Evolutionary conservation across 2,797 vertebrate genomes (phyloP).

Genomic region (Octomys mimax): DNA sequence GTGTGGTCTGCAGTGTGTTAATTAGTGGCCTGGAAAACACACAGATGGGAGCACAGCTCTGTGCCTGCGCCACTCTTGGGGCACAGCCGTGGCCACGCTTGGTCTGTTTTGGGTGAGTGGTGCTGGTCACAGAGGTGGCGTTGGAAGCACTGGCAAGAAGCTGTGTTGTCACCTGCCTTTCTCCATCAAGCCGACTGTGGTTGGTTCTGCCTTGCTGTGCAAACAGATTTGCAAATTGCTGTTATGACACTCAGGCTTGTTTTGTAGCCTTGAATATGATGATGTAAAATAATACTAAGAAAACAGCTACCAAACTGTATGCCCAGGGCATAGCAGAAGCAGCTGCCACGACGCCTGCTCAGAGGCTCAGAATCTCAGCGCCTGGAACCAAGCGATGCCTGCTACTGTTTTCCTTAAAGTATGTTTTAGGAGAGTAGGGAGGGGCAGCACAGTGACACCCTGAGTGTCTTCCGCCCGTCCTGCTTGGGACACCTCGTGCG

Average conservation of each 20-base stretch:
- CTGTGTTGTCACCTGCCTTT: fast-evolving
- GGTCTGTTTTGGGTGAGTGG: fast-evolving
- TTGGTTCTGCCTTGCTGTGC: not conserved
- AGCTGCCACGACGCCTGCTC: not conserved
- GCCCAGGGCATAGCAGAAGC: not conserved
- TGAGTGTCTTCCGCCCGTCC: not conserved
- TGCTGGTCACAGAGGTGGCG: fast-evolving
- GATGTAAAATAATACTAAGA: not conserved
- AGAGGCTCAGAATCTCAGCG: not conserved
- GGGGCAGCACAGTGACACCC: not conserved
- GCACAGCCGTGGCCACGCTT: fast-evolving
- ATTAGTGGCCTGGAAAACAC: slow-evolving; percentile 40
- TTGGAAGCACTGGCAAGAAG: fast-evolving
- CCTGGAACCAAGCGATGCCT: not conserved
- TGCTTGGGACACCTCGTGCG: not conserved
- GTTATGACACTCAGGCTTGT: not conserved
- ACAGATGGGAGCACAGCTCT: not conserved
- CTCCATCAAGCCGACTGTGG: not conserved
- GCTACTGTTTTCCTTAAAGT: not conserved
- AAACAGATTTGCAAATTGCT: slow-evolving; percentile 43
- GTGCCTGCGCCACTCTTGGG: not conserved
- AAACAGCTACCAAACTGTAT: not conserved
- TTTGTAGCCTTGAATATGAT: not conserved
- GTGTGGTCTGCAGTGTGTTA: slow-evolving; percentile 76
- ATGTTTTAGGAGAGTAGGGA: not conserved